Conservation (phyloP, 2,113 vertebrate species). For the Aramus guarauna region DNA sequence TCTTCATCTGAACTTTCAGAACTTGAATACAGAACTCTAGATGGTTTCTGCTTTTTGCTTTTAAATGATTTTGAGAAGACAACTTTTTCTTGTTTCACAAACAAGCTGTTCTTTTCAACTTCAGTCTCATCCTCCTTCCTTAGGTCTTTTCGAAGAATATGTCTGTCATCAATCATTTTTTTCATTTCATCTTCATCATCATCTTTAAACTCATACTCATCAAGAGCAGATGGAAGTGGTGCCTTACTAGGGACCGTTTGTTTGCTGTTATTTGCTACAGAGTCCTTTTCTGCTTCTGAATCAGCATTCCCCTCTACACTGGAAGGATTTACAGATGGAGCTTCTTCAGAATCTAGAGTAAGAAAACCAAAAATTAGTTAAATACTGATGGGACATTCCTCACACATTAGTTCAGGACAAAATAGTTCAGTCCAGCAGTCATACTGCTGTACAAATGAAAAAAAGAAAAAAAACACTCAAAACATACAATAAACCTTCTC, state of each 20-base stretch:
- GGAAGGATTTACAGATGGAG: constrained; percentile 91
- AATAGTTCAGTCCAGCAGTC: neutral
- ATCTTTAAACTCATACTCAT: constrained; percentile 98
- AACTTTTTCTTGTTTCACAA: constrained; percentile 85
- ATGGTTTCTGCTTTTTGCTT: constrained; percentile 87
- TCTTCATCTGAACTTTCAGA: constrained; percentile 93
- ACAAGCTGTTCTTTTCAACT: constrained; percentile 81
- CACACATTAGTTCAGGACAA: neutral
- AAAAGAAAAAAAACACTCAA: neutral
- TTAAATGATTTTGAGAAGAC: constrained; percentile 81
- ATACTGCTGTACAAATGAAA: neutral
- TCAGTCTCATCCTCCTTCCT: constrained; percentile 87
- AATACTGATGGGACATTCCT: neutral
- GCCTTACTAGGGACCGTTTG: constrained; percentile 76
- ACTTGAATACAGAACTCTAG: constrained; percentile 87
- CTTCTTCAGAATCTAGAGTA: constrained; percentile 90
- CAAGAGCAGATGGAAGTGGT: constrained; percentile 82
- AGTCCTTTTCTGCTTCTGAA: constrained; percentile 93
- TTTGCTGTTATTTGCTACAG: constrained; percentile 79
- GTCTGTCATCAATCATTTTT: constrained; percentile 89
- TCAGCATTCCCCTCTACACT: constrained; percentile 93
- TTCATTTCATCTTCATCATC: constrained; percentile 85
- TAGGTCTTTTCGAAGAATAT: constrained; percentile 87
- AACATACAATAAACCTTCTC: neutral
- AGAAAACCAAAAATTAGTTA: constrained; percentile 26